Conservation (phyloP, 2,888 invertebrate species). For the Agrochola lota region DNA sequence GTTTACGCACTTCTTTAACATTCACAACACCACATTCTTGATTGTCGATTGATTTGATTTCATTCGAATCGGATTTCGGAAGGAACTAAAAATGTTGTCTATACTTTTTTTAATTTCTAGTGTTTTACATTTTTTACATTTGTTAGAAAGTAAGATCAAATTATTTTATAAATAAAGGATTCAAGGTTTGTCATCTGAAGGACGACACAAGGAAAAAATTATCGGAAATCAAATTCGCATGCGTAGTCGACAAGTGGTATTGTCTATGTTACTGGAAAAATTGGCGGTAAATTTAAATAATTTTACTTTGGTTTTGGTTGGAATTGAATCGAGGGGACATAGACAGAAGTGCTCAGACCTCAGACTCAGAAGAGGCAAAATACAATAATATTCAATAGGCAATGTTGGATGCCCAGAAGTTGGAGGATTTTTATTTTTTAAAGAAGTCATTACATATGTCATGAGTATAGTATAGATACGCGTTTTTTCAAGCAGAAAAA, state of each 20-base stretch:
- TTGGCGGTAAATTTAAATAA: slow-evolving; percentile 38
- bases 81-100: slow-evolving; percentile 58
- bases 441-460: background rate
- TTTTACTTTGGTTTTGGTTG: no score
- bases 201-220: slow-evolving; percentile 33
- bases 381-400: no score
- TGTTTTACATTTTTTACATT: background rate
- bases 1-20: slow-evolving; percentile 70
- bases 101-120: slow-evolving; percentile 28
- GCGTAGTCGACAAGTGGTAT: slow-evolving; percentile 19
- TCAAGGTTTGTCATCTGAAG: slow-evolving; percentile 12
- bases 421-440: background rate
- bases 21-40: slow-evolving; percentile 52
- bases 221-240: slow-evolving; percentile 28
- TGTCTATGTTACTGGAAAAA: slow-evolving; percentile 44
- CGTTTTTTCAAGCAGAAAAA: background rate
- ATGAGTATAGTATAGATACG: no score
- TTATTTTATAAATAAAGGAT: background rate
- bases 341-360: background rate
- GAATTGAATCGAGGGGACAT: background rate
- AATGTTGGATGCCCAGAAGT: background rate
- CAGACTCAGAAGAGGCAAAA: background rate
- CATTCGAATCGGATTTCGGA: slow-evolving; percentile 52
- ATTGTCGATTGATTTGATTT: slow-evolving; percentile 73
- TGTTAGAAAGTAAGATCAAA: background rate